Percentiles rank a stretch among this genome's conserved stretches.
Conservation (phyloP, 2,888 invertebrate genomes). For the Acholoe squamosa region DNA sequence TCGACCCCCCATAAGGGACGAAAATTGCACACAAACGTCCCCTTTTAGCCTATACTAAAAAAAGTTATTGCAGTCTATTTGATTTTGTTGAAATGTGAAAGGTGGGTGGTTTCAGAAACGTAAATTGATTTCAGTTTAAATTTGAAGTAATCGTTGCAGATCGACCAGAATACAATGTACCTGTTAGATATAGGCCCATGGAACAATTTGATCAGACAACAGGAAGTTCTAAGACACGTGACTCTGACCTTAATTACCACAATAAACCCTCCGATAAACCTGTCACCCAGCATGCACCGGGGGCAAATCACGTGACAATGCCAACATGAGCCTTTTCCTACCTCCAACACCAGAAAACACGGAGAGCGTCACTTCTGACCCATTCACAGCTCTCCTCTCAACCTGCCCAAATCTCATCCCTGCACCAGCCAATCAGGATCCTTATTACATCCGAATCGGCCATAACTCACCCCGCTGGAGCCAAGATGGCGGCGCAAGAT, state of each 20-base stretch:
- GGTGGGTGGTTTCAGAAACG: too few species aligned
- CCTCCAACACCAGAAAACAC: background rate
- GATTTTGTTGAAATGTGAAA: too few species aligned
- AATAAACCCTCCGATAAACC: background rate
- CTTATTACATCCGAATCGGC: slow-evolving; percentile 39
- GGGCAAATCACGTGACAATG: slow-evolving; percentile 1
- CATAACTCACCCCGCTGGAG: background rate
- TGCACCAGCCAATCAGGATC: background rate
- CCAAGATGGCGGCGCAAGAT: background rate
- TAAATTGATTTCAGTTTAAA: too few species aligned
- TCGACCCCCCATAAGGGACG: too few species aligned
- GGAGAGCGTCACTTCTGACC: slow-evolving; percentile 34
- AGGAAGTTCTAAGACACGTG: background rate
- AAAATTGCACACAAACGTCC: too few species aligned
- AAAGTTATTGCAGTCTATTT: too few species aligned
- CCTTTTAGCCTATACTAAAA: too few species aligned
- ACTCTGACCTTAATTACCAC: background rate
- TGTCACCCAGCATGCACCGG: background rate
- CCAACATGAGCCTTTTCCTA: background rate
- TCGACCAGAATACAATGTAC: too few species aligned
- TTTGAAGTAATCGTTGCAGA: too few species aligned
- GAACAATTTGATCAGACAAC: too few species aligned
- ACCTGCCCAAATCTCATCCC: background rate
- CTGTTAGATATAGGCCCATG: too few species aligned
- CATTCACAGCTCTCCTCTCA: slow-evolving; percentile 5